These are phyloP conservation scores for Yponomeuta plumbellus DNA, from an alignment of 2,888 invertebrate species.

Conservation along the genomic window DNA sequence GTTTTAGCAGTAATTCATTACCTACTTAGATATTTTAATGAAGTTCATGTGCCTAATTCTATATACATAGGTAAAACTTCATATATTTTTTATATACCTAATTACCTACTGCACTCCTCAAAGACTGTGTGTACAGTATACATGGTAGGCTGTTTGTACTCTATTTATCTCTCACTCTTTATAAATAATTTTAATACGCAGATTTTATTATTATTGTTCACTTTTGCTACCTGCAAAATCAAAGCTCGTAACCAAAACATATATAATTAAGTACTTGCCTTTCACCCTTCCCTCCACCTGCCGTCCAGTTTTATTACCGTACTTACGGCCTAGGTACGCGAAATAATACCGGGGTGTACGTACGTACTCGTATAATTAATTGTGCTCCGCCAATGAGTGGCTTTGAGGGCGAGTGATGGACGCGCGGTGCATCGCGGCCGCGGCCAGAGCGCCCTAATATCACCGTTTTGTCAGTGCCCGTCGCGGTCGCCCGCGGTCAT, in stretches of 20 bases:
- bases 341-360: background rate
- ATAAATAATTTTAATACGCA: background rate
- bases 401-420: constrained; percentile 45
- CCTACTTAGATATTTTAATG: background rate
- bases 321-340: background rate
- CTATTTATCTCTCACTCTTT: background rate
- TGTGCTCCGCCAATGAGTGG: constrained; percentile 16
- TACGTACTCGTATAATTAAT: constrained; percentile 20
- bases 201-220: too few relatives aligned
- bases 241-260: background rate
- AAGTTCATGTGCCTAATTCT: background rate
- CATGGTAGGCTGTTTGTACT: background rate
- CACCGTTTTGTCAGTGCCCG: constrained; percentile 64
- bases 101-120: too few relatives aligned
- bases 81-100: background rate
- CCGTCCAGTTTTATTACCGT: background rate
- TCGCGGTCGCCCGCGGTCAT: constrained; percentile 16
- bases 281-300: background rate
- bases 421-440: constrained; percentile 38
- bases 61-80: too few relatives aligned
- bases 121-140: too few relatives aligned
- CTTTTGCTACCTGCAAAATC: too few relatives aligned
- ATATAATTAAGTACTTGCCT: background rate
- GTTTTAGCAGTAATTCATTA: background rate
- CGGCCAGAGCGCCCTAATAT: constrained; percentile 56